These are phyloP conservation scores for Sula dactylatra DNA, from an alignment of 2,113 vertebrate species.

Conservation along the genomic window DNA sequence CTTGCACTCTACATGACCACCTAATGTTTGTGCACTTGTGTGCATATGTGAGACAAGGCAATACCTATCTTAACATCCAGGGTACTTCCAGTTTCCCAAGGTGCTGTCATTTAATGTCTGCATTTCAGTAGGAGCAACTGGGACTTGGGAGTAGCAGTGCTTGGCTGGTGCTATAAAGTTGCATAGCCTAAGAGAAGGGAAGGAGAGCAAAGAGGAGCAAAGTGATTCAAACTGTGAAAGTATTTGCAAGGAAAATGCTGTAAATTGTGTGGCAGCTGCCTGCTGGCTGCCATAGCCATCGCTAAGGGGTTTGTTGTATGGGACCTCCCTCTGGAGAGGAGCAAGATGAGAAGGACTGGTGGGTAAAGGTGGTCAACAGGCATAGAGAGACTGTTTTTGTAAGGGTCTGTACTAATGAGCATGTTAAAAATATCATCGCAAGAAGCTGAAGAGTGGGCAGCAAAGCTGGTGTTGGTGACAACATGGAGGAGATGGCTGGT, in stretches of 20 bases:
- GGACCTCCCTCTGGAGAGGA: background rate
- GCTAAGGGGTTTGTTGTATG: background rate
- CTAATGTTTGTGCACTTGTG: background rate
- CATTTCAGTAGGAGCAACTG: background rate
- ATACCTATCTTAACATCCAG: background rate
- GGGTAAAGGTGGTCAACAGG: background rate
- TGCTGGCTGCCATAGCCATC: background rate
- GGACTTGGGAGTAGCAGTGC: rapidly evolving
- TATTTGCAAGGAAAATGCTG: background rate
- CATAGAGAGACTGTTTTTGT: background rate
- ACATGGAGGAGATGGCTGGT: background rate
- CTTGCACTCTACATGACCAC: background rate
- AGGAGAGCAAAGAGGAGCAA: background rate
- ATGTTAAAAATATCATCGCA: background rate
- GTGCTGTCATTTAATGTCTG: background rate
- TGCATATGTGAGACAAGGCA: background rate
- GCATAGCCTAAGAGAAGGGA: background rate
- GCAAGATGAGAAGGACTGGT: background rate
- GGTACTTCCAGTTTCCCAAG: background rate
- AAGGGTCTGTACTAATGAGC: background rate
- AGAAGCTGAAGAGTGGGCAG: background rate
- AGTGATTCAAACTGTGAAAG: background rate
- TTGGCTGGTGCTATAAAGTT: background rate
- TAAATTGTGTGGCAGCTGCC: background rate
- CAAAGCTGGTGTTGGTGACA: background rate